Evolutionary conservation across 2,888 invertebrate species (phyloP), one percentile per base, ranked within the genome.

Genomic region (Lordiphosa andalusiaca): DNA sequence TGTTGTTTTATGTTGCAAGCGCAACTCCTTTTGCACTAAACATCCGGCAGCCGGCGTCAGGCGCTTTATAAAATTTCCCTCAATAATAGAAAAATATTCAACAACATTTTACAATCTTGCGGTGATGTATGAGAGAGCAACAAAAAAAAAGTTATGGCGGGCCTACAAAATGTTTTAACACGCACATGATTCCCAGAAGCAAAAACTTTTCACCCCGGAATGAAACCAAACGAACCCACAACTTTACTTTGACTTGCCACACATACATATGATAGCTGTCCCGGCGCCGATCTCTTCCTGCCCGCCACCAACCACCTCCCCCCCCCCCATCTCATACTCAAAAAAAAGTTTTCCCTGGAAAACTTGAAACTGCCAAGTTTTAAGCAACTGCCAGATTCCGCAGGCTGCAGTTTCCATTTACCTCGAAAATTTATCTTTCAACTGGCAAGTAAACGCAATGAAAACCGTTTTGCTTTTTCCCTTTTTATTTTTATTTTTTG

Each of bases 81-180:
- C 56, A 76, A 76, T 76, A 77, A 77, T 73, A 83, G 80, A 77
- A 83, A 80, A 80, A 80, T 73, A 77, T 76, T 76, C 83, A 71
- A 71, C 83, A 63, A 65, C 60, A 69, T 80, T 80, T 80, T 76
- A 78, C 83, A 78, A 78, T 68, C 73, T 58, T 77, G 76, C 70
- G 80, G 83, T 75, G 63, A 70, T 78, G 76, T 82, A 78, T 55
- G 65, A 4, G 33, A 44, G 13, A 19, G 19, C 4, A 55, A 54
- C 4, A 16, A 16, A 16, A 16, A 53, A 50, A 72, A 71, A 71
- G 66, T 72, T 71, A 69, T 63, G 63, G 52, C 60, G 35, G 53
- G 56, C 44, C 59, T 41, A 23, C 53, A 55, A 71, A 69, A 74
- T 63, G 57, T 56, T 47, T 66, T 53, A 33, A 12, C 67, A 71